These are phyloP conservation scores for Salminus brasiliensis DNA, from an alignment of 2,113 vertebrate genomes.

Conservation along the genomic window DNA sequence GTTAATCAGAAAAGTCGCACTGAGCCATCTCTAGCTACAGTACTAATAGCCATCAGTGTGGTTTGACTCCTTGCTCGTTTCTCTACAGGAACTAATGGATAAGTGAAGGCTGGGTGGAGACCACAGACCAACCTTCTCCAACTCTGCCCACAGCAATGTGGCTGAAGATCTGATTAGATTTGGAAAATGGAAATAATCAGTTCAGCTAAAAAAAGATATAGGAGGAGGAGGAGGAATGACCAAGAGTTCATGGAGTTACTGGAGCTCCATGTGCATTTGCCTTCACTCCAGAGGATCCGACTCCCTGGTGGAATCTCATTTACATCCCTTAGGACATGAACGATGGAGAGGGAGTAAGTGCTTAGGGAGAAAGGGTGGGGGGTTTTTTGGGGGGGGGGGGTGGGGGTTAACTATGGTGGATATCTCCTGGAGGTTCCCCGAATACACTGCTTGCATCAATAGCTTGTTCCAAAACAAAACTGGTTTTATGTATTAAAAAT, in stretches of 20 bases:
- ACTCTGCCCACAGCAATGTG: background rate
- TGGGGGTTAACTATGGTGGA: slow-evolving; percentile 51
- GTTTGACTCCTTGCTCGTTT: background rate
- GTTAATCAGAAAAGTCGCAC: no score
- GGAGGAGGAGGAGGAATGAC: background rate
- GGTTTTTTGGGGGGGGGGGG: slow-evolving; percentile 69
- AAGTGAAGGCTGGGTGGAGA: background rate
- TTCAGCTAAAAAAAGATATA: background rate
- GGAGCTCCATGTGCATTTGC: background rate
- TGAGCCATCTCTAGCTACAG: no score
- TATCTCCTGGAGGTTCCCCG: slow-evolving; percentile 10
- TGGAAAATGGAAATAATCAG: background rate
- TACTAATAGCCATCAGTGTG: background rate
- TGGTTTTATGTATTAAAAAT: no score
- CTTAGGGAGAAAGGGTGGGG: slow-evolving; percentile 60
- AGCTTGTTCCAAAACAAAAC: background rate
- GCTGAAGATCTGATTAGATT: background rate
- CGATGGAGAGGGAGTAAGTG: slow-evolving; percentile 65
- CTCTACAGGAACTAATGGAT: background rate
- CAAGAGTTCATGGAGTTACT: background rate
- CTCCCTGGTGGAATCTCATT: slow-evolving; percentile 56
- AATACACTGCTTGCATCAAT: background rate
- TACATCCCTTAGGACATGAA: slow-evolving; percentile 56
- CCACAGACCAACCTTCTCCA: background rate
- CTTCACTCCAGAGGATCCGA: slow-evolving; percentile 28